These are phyloP conservation scores for Leucopsar rothschildi DNA, from an alignment of 2,113 vertebrate genomes.

Conservation along the genomic window DNA sequence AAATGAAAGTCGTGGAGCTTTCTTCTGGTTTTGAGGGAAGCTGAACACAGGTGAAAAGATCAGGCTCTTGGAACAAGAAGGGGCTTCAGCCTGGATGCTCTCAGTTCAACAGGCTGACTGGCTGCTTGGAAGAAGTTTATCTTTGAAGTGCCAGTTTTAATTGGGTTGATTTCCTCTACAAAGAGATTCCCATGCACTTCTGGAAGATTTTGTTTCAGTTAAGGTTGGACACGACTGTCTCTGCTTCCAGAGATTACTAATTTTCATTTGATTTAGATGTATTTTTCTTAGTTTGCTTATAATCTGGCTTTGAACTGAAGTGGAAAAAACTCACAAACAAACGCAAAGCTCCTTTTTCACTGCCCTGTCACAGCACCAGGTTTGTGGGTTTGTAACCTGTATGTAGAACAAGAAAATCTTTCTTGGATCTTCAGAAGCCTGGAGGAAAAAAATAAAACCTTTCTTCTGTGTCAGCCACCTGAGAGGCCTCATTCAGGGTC, in stretches of 20 bases:
- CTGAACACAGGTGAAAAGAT: accelerated
- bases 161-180: accelerated
- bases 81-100: background rate
- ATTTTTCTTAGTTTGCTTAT: background rate
- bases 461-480: background rate
- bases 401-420: background rate
- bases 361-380: background rate
- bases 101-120: background rate
- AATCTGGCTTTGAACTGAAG: background rate
- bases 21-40: background rate
- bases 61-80: accelerated
- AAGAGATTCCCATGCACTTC: background rate
- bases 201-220: background rate
- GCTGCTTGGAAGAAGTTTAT: background rate
- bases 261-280: background rate
- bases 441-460: background rate
- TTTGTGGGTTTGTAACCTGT: background rate
- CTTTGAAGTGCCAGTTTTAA: accelerated
- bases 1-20: accelerated
- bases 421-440: background rate
- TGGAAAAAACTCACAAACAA: background rate
- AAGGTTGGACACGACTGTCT: background rate
- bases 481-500: background rate
- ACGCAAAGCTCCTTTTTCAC: background rate
- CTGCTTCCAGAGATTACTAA: background rate